Base-by-base conservation (phyloP, 2,797 vertebrate species). In the Pagetopsis macropterus region DNA sequence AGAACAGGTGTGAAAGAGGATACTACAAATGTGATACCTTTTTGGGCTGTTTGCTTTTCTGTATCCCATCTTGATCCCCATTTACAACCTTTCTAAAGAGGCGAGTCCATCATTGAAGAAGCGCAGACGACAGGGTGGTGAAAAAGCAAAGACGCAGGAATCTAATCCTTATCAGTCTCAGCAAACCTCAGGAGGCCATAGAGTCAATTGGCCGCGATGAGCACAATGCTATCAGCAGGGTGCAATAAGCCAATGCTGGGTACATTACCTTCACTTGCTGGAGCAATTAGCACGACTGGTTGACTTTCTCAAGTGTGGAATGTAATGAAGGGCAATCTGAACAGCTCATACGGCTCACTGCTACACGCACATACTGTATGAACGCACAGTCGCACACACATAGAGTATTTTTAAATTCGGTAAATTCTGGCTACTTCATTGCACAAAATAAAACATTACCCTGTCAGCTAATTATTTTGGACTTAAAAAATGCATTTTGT, bases 181-280 rank as follows among this genome's bases (percentile, higher is more conserved):
- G 72, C 62, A 78, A 87, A 87, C 81, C 71, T 76, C 9, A 1
- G 43, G 46, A 65, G 78, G 72, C 87, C 76, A 65, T 89, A 87
- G 90, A 92, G 82, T 87, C 77, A 91, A 84, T 85, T 88, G 88
- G 46, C 79, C 75, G 4, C 45, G 78, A 88, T 82, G 84, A 86
- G 54, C 72, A 85, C 81, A 88, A 78, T 84, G 82, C 75, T 89
- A 86, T 91, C 83, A 83, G 72, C 77, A 77, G 65, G 50, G 75
- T 84, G 84, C 76, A 88, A 73, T 82, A 81, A 86, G 72, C 71
- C 73, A 46, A 17, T 59, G 66, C 65, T 55, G 62, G 65, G 74
- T 76, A 72, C 83, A 88, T 87, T 89, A 85, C 77, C 87, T 83
- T 89, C 78, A 72, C 79, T 84, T 65, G 73, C 69, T 82, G 82